Base-by-base conservation (phyloP, 2,888 invertebrate genomes). In the Folsomia manolachei region DNA sequence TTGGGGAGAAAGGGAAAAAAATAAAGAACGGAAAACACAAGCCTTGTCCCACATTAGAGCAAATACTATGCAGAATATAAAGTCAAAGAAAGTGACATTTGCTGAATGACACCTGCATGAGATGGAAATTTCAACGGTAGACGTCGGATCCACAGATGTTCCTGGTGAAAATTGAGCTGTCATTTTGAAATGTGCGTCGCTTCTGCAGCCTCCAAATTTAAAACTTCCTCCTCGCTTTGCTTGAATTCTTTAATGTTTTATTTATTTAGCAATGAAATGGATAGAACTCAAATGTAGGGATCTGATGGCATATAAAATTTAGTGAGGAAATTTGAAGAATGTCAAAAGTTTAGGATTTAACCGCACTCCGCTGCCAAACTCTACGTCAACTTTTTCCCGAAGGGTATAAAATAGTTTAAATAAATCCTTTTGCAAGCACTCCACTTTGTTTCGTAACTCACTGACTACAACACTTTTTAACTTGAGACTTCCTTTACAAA, bases 71-170 rank as follows among this genome's bases (percentile, higher is more conserved):
- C n/a, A n/a, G n/a, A n/a, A n/a, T n/a, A n/a, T n/a, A n/a, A n/a
- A n/a, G n/a, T n/a, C n/a, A n/a, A 39, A 39, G 14, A 14, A 14
- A 39, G 39, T 9, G 39, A 39, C 4, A 39, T 39, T 39, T 4
- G 14, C 39, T 39, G 39, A 39, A 27, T 62, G 71, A 75, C 79
- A 84, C 84, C 83, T 83, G 82, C 83, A 83, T 9, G 83, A 83
- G 52, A 84, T 78, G 7, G 83, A 82, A 39, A 84, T 79, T 77
- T 84, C 84, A 14, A 84, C 82, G 71, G 83, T 82, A 0, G 83
- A 81, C 4, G 83, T 82, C 1, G 84, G 83, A 62, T 82, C 82
- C 2, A 82, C 81, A 39, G 82, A 83, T 62, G 83, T 82, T 71
- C 83, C 83, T 7, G 84, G 84, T 23, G 80, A 79, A 74, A 83